A percentile compares a stretch with the other conserved stretches of the same genome.
phyloP scores from a whole-genome alignment of 2,113 vertebrate genomes.

The Mugil cephalus region DNA sequence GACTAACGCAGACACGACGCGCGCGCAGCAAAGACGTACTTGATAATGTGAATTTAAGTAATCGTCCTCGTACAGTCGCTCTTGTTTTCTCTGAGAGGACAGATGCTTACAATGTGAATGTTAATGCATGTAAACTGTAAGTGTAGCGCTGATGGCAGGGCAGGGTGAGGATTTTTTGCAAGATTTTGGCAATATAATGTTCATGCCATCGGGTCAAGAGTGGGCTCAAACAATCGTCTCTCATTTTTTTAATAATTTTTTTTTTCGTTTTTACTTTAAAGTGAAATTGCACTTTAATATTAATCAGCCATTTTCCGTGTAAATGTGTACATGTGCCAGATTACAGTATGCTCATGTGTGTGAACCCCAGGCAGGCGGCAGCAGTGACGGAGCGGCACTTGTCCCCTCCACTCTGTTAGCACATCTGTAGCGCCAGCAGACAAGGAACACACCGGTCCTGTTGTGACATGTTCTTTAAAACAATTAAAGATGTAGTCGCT shows the following conservation, averaged over 20 bases:
- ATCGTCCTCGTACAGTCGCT: constrained; percentile 50
- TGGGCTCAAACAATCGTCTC: constrained; percentile 51
- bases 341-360: constrained; percentile 46
- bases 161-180: constrained; percentile 29
- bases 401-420: constrained; percentile 74
- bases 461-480: constrained; percentile 88
- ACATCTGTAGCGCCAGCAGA: constrained; percentile 75
- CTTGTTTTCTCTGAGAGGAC: constrained; percentile 57
- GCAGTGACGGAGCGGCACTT: constrained; percentile 41
- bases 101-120: constrained; percentile 66
- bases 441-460: constrained; percentile 80
- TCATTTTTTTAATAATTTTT: constrained; percentile 12
- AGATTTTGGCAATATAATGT: constrained; percentile 52
- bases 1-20: constrained; percentile 62
- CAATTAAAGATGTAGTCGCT: constrained; percentile 88
- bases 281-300: constrained; percentile 79
- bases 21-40: constrained; percentile 63
- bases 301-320: constrained; percentile 66
- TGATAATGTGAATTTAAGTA: constrained; percentile 83
- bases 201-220: constrained; percentile 47
- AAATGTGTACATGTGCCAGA: constrained; percentile 67
- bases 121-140: constrained; percentile 74
- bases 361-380: constrained; percentile 31
- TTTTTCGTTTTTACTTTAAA: constrained; percentile 48
- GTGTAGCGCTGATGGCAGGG: constrained; percentile 50